Percentiles rank a stretch among this genome's conserved stretches.
These are phyloP conservation scores for Molossus alvarezi DNA, from an alignment of 2,797 vertebrate genomes.

Conservation along the genomic window DNA sequence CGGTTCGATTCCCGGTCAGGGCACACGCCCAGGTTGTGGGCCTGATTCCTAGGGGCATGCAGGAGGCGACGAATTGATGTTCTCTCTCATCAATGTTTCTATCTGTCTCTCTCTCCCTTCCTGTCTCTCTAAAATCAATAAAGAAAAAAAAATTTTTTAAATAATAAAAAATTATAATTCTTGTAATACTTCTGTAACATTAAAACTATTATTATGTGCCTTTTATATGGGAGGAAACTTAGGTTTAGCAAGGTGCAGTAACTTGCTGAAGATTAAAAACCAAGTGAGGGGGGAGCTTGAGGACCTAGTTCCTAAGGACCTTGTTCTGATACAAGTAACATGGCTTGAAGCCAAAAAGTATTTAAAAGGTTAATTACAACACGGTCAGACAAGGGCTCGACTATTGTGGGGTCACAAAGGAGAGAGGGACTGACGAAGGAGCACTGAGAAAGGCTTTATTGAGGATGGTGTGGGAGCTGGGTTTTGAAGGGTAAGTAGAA, in stretches of 20 bases:
- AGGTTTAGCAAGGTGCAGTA: not conserved
- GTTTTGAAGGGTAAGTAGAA: not conserved
- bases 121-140: no score
- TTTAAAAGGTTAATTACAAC: slow-evolving; percentile 13
- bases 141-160: no score
- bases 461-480: not conserved
- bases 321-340: not conserved
- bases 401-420: not conserved
- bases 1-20: no score
- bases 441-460: not conserved
- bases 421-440: not conserved
- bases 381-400: not conserved
- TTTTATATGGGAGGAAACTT: slow-evolving; percentile 21
- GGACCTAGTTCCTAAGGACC: not conserved
- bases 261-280: not conserved
- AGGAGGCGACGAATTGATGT: no score
- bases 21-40: no score
- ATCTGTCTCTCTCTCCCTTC: no score
- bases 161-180: not conserved
- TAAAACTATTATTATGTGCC: not conserved
- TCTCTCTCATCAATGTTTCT: no score
- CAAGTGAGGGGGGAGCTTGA: not conserved
- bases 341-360: not conserved
- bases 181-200: not conserved
- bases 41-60: no score